Base-by-base conservation (phyloP, 2,888 invertebrate species). In the Steinernema scapterisci region DNA sequence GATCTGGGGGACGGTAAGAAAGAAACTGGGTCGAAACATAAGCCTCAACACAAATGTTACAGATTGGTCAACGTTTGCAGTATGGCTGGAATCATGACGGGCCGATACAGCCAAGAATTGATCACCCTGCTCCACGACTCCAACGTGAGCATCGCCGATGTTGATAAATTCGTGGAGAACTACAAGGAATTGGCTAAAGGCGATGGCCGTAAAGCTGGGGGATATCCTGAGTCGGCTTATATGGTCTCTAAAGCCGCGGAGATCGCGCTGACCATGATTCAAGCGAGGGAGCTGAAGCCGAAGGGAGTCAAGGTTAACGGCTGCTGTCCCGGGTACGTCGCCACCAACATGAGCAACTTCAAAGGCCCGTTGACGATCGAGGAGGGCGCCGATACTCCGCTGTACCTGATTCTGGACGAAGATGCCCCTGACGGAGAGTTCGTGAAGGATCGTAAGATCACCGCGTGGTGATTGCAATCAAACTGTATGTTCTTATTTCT, bases 321-420 rank as follows among this genome's bases (percentile, higher is more conserved):
- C 16, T 88, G 88, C 76, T 89, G 88, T 88, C 93, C 93, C 0
- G 93, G 93, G 0, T 93, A 91, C 87, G 93, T 93, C 0, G 91
- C 91, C 81, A 94, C 93, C 0, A 93, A 93, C 84, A 92, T 94
- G 93, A 90, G 91, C 0, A 91, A 91, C 27, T 92, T 92, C 82
- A 91, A 91, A 82, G 93, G 90, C 46, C 77, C 76, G 0, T 84
- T 88, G 73, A 89, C 89, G 3, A 87, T 88, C 70, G 89, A 90
- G 56, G 81, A 90, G 86, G 90, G 88, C 23, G 92, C 92, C 0
- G 88, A 85, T 19, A 91, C 91, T 1, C 90, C 92, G 0, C 85
- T 92, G 0, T 92, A 91, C 83, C 86, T 92, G 79, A 92, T 91
- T 63, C 89, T 91, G 88, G 79, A 74, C 56, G 23, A 75, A 19